These are phyloP conservation scores for Panulirus ornatus DNA, from an alignment of 1,140 invertebrate species.

Conservation along the genomic window DNA sequence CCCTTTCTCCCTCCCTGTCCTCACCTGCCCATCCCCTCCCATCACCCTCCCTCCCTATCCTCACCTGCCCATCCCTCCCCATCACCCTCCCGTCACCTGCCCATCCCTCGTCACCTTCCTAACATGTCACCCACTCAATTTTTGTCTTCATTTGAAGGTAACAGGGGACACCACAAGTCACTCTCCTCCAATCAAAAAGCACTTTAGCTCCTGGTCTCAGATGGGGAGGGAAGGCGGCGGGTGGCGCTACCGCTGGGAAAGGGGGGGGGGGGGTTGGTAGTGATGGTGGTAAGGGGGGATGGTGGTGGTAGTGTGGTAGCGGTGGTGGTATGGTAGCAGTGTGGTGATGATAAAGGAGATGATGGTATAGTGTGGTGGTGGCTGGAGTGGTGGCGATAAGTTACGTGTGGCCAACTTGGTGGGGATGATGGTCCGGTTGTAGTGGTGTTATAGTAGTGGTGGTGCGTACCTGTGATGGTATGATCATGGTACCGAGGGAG, in stretches of 20 bases:
- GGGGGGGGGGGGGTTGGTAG: neutral
- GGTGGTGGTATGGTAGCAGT: neutral
- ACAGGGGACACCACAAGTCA: slow-evolving; percentile 62
- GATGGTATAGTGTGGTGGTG: neutral
- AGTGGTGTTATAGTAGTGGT: neutral
- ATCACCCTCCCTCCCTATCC: neutral
- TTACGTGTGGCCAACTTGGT: neutral
- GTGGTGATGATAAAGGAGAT: neutral
- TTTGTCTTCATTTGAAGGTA: slow-evolving; percentile 69
- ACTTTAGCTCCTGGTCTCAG: slow-evolving; percentile 51
- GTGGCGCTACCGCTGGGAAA: neutral
- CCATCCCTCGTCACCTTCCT: slow-evolving; percentile 27
- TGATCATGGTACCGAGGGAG: no score
- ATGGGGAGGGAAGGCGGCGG: slow-evolving; percentile 3
- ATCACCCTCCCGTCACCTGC: neutral
- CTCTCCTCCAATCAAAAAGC: slow-evolving; percentile 68
- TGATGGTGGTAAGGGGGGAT: neutral
- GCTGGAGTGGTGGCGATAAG: neutral
- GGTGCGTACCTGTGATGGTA: no score
- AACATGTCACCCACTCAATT: slow-evolving; percentile 63
- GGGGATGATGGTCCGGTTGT: neutral
- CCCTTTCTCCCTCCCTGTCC: neutral
- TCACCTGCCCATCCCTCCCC: neutral
- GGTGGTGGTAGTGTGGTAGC: neutral
- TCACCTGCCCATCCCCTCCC: neutral